These are phyloP conservation scores for Daktulosphaira vitifoliae DNA, from an alignment of 1,140 invertebrate genomes.

Conservation along the genomic window DNA sequence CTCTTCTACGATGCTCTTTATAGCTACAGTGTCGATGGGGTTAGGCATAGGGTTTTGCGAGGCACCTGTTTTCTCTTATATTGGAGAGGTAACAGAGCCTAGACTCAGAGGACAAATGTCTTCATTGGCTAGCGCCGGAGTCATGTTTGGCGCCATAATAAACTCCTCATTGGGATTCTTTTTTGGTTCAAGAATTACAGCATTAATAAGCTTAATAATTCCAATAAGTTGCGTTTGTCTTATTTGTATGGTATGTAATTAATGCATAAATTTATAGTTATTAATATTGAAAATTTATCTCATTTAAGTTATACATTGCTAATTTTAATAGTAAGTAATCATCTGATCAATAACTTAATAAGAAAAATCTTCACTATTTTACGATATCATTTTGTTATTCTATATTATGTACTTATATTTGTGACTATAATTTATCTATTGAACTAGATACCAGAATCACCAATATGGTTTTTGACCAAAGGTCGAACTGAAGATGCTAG, in stretches of 20 bases:
- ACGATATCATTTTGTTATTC: too few relatives aligned
- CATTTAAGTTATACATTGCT: too few relatives aligned
- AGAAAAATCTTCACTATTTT: too few relatives aligned
- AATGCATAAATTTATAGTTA: not conserved
- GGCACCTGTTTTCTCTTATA: constrained; percentile 47
- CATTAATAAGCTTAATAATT: constrained; percentile 21
- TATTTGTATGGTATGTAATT: constrained; percentile 1
- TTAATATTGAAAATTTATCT: too few relatives aligned
- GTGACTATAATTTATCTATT: too few relatives aligned
- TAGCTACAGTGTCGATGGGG: constrained; percentile 35
- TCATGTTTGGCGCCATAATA: not conserved
- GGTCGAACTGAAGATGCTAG: constrained; percentile 47
- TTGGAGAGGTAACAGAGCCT: constrained; percentile 47
- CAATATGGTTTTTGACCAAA: constrained; percentile 52
- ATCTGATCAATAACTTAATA: not conserved
- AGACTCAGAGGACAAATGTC: constrained; percentile 11
- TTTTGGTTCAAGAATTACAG: constrained; percentile 15
- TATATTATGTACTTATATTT: too few relatives aligned
- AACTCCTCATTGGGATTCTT: not conserved
- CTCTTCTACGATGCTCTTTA: constrained; percentile 24
- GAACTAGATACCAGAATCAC: constrained; percentile 57
- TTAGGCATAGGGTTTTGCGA: constrained; percentile 46
- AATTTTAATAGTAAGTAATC: not conserved
- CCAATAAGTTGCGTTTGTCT: constrained; percentile 33
- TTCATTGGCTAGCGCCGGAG: not conserved